phyloP scores from a whole-genome alignment of 2,797 vertebrate genomes.

The Varecia variegata region DNA sequence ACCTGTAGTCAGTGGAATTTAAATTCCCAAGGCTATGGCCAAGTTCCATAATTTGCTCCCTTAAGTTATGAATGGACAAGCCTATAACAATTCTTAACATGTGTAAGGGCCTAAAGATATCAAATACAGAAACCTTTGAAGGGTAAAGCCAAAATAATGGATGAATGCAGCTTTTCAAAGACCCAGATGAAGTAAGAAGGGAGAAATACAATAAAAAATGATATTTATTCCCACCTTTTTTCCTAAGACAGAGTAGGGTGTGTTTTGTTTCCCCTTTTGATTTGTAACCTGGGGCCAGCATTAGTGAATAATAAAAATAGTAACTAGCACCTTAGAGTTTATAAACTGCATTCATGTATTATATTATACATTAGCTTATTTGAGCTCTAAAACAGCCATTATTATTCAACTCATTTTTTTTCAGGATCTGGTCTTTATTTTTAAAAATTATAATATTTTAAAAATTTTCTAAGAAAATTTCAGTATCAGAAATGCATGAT shows the following conservation, averaged over 20 bases:
- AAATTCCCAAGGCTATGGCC: background rate
- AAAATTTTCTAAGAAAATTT: background rate
- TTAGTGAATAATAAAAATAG: background rate
- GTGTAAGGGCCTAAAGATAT: background rate
- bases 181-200: background rate
- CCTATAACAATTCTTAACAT: background rate
- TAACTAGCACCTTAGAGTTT: background rate
- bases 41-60: background rate
- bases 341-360: background rate
- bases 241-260: background rate
- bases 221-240: background rate
- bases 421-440: background rate
- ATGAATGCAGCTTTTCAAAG: constrained; percentile 40
- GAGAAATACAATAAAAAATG: constrained; percentile 28
- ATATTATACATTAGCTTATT: background rate
- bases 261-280: constrained; percentile 28
- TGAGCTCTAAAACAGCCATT: background rate
- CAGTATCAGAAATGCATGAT: background rate
- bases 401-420: background rate
- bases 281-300: constrained; percentile 8
- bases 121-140: constrained; percentile 4
- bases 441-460: background rate
- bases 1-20: background rate
- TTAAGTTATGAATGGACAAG: constrained; percentile 20
- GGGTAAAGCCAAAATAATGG: background rate